These are phyloP conservation scores for Bostrychus sinensis DNA, from an alignment of 2,113 vertebrate species.

Conservation along the genomic window DNA sequence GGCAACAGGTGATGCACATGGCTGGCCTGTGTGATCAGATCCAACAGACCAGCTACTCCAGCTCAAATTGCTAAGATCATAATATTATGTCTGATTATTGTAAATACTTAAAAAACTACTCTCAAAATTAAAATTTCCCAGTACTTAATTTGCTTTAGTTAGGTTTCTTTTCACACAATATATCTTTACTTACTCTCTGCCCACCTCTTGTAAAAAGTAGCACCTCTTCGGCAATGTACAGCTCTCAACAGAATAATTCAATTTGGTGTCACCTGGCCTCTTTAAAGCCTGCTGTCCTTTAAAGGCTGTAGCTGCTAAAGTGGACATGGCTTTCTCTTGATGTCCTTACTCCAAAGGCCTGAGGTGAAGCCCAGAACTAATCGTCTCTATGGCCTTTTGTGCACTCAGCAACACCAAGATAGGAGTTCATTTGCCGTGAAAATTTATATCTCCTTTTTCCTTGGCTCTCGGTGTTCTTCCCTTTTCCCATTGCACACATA, in stretches of 20 bases:
- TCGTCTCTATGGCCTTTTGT: constrained; percentile 59
- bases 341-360: constrained; percentile 24
- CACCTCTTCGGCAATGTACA: neutral
- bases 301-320: constrained; percentile 9
- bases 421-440: constrained; percentile 65
- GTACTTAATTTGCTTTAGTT: neutral
- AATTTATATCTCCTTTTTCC: constrained; percentile 58
- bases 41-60: too few species aligned
- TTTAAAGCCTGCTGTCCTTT: constrained; percentile 20
- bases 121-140: too few species aligned
- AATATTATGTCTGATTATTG: too few species aligned
- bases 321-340: constrained; percentile 11
- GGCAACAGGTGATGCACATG: too few species aligned
- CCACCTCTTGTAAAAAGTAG: neutral
- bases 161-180: neutral
- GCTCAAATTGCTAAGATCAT: too few species aligned
- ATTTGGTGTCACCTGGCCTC: constrained; percentile 4
- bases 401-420: constrained; percentile 54
- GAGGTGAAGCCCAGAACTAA: constrained; percentile 45
- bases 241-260: constrained; percentile 13
- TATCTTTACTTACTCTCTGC: neutral
- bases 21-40: too few species aligned
- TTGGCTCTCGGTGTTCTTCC: constrained; percentile 46
- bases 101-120: too few species aligned
- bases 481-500: constrained; percentile 27